Evolutionary conservation across 2,113 vertebrate species (phyloP).

Genomic region (Corythoichthys haematopterus): DNA sequence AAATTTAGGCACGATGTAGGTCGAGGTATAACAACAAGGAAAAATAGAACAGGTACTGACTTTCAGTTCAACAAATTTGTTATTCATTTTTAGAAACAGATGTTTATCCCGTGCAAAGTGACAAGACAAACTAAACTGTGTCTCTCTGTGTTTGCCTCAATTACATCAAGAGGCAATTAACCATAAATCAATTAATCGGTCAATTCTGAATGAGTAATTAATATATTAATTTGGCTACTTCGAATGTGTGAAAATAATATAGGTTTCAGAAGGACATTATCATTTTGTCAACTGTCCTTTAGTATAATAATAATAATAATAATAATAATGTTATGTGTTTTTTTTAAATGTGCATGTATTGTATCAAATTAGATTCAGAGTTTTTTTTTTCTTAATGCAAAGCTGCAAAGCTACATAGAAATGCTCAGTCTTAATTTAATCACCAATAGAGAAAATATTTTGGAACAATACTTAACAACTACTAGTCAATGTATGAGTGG

Average conservation of each 20-base stretch:
- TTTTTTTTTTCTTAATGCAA: neutral
- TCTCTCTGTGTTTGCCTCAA: neutral
- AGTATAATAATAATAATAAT: neutral
- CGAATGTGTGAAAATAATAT: neutral
- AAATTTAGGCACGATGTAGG: slow-evolving; percentile 54
- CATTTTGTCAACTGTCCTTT: neutral
- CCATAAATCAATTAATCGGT: neutral
- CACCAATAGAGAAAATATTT: neutral
- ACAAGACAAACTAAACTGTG: neutral
- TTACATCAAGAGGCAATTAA: neutral
- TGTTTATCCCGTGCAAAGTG: neutral
- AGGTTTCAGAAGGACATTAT: neutral
- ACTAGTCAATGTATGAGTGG: neutral
- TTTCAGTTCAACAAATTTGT: neutral
- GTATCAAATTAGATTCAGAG: neutral
- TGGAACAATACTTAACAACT: neutral
- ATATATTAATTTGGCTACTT: neutral
- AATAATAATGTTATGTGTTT: neutral
- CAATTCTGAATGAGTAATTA: neutral
- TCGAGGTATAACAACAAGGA: slow-evolving; percentile 44
- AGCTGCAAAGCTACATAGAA: neutral
- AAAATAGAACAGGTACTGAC: slow-evolving; percentile 31
- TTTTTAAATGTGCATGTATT: neutral
- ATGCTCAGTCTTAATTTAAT: neutral
- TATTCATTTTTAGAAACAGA: neutral